These are phyloP conservation scores for Forbesichthys papilliferus DNA, from an alignment of 2,113 vertebrate species.

Conservation along the genomic window DNA sequence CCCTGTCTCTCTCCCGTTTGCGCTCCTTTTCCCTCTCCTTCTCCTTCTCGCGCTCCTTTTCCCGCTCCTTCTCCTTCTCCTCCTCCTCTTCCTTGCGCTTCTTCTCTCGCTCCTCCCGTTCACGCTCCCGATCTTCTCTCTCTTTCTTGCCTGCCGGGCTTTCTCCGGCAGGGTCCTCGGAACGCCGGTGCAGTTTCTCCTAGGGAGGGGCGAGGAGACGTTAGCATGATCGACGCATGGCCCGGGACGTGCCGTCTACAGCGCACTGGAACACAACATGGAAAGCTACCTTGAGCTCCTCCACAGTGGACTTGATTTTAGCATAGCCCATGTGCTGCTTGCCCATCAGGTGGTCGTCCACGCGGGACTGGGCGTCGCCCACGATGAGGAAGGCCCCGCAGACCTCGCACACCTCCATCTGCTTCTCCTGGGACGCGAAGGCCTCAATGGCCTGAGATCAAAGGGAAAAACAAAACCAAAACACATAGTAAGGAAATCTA, in stretches of 20 bases:
- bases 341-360: conserved; percentile 98
- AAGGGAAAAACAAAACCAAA: background rate
- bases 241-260: background rate
- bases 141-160: conserved; percentile 58
- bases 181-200: conserved; percentile 80
- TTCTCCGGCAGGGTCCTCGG: conserved; percentile 74
- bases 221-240: background rate
- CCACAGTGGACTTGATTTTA: conserved; percentile 98
- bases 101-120: conserved; percentile 85
- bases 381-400: conserved; percentile 98
- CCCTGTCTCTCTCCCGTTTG: conserved; percentile 77
- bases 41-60: conserved; percentile 68
- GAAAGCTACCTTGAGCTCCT: conserved; percentile 91
- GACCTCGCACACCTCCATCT: conserved; percentile 99
- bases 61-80: conserved; percentile 80
- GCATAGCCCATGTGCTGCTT: conserved; percentile 99
- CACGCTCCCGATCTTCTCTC: conserved; percentile 72
- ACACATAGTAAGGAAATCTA: too few relatives aligned
- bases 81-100: conserved; percentile 74
- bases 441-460: conserved; percentile 91
- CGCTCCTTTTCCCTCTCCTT: conserved; percentile 89
- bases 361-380: conserved; percentile 95
- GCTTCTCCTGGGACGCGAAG: conserved; percentile 98
- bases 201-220: conserved; percentile 13
- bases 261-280: background rate